Conservation (phyloP, 1,140 invertebrate species). For the Aphidius ervi region DNA sequence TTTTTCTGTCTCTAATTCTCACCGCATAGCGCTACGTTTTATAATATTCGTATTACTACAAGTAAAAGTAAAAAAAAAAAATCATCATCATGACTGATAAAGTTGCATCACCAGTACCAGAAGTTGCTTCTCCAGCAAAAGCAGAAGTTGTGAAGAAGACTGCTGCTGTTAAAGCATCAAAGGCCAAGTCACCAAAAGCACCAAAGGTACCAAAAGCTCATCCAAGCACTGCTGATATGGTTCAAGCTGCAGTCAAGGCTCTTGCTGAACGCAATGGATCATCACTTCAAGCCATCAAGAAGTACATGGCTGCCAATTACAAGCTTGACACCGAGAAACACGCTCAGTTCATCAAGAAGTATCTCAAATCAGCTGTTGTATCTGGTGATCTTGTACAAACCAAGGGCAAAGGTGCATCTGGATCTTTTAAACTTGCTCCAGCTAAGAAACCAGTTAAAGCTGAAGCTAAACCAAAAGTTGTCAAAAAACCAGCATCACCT, state of each 20-base stretch:
- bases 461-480: background rate
- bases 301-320: constrained; percentile 58
- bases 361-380: constrained; percentile 56
- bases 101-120: background rate
- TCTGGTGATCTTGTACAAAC: constrained; percentile 57
- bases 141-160: constrained; percentile 6
- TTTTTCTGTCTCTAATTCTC: no score
- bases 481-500: background rate
- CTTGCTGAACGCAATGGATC: constrained; percentile 61
- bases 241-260: constrained; percentile 57
- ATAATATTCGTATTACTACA: no score
- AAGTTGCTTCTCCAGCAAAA: background rate
- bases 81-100: constrained; percentile 3
- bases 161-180: constrained; percentile 29
- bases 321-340: constrained; percentile 58
- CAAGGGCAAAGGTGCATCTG: constrained; percentile 36
- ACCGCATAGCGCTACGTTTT: background rate
- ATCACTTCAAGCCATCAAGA: constrained; percentile 61
- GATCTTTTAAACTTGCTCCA: constrained; percentile 12
- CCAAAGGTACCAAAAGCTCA: constrained; percentile 47
- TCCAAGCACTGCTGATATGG: constrained; percentile 54
- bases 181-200: constrained; percentile 26
- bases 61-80: background rate
- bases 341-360: constrained; percentile 59
- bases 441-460: constrained; percentile 3